Base-by-base conservation (phyloP, 1,140 invertebrate species). In the Branchinecta lindahli region DNA sequence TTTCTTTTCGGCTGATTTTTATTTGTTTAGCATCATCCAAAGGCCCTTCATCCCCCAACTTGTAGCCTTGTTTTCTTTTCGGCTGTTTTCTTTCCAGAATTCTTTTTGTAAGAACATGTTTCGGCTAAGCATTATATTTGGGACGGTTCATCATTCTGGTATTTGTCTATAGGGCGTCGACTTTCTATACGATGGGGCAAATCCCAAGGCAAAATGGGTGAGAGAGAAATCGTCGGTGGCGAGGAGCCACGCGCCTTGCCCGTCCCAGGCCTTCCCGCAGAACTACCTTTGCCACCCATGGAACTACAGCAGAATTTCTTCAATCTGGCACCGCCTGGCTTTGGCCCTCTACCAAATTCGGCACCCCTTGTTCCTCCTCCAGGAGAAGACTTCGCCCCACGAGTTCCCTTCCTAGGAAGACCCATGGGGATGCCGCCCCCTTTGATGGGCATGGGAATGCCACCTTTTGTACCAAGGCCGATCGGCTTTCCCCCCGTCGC, bases 151-250 rank as follows among this genome's bases (percentile, higher is more conserved):
- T 18, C 15, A 66, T n/a, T 3, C 67, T 69, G 46, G 68, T 70
- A 20, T 15, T 44, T n/a, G n/a, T 10, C 65, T 70, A 45, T 66
- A 61, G 92, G 91, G 0, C 83, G 90, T 68, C 83, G 94, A 70
- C 81, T 98, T 0, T 94, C 91, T 8, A 96, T 99, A 46, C 95
- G 97, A 77, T 99, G 96, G 96, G 96, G 96, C 0, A 86, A 90
- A 75, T 91, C 91, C 3, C 92, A 94, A 80, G 91, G 86, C 69
- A 82, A 84, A 73, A 74, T 68, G 15, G 66, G 73, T 46, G 65
- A 69, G 52, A 21, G 68, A n/a, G 47, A 45, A 12, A 20, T 45
- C 10, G 44, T 21, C 21, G 68, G 68, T n/a, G 45, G 45, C 15
- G 68, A 69, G 15, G 12, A 46, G 21, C 69, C 68, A 10, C 65